Conservation (phyloP, 1,140 invertebrate species). For the Teleopsis dalmanni region DNA sequence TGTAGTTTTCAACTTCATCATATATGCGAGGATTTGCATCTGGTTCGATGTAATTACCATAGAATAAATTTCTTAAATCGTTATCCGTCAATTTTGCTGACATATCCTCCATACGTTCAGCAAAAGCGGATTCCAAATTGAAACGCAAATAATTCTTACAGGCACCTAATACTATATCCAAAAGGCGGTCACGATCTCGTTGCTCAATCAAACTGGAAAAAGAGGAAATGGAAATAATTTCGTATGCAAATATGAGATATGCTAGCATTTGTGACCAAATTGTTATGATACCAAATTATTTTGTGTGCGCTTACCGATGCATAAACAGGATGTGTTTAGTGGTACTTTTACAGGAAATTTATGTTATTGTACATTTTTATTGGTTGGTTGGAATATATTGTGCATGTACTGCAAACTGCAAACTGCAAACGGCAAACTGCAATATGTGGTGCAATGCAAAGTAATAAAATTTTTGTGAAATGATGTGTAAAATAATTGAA, state of each 20-base stretch:
- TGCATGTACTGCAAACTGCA: too few species aligned
- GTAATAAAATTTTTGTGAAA: too few species aligned
- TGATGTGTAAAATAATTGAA: too few species aligned
- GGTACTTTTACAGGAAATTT: too few species aligned
- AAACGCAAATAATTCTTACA: constrained; percentile 68
- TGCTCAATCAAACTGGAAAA: constrained; percentile 32
- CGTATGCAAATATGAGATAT: background rate
- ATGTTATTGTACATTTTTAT: too few species aligned
- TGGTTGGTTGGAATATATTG: too few species aligned
- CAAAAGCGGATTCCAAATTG: constrained; percentile 68
- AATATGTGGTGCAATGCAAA: too few species aligned
- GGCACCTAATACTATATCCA: constrained; percentile 63
- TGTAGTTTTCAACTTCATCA: constrained; percentile 62
- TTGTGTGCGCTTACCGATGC: too few species aligned
- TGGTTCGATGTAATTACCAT: constrained; percentile 85
- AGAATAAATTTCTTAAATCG: constrained; percentile 75
- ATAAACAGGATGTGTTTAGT: too few species aligned
- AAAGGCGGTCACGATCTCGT: constrained; percentile 54
- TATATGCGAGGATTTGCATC: constrained; percentile 81
- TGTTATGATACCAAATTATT: too few species aligned
- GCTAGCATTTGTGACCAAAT: too few species aligned
- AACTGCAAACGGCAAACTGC: too few species aligned
- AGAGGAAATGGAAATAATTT: background rate
- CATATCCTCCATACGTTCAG: constrained; percentile 54
- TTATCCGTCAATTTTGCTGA: constrained; percentile 56